phyloP scores from a whole-genome alignment of 2,113 vertebrate species.

The Verasper variegatus region DNA sequence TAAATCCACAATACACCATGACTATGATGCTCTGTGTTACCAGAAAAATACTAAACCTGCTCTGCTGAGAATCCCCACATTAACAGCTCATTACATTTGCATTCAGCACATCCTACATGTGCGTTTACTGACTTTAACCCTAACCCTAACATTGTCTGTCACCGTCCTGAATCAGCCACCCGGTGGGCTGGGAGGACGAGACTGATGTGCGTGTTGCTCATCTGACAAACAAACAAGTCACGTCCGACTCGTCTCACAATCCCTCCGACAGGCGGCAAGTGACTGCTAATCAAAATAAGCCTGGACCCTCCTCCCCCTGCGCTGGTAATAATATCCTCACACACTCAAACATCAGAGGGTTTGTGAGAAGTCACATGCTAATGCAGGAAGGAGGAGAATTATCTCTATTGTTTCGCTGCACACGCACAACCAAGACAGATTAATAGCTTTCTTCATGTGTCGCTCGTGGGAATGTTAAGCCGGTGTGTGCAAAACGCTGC shows the following conservation, averaged over 20 bases:
- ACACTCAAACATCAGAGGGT: conserved; percentile 31
- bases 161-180: conserved; percentile 9
- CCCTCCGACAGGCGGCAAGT: conserved; percentile 42
- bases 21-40: too few relatives aligned
- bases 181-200: neutral
- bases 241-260: conserved; percentile 12
- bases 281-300: conserved; percentile 18
- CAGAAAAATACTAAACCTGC: neutral
- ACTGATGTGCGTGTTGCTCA: conserved; percentile 3
- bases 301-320: neutral
- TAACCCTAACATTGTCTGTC: too few relatives aligned
- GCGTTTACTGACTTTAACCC: neutral
- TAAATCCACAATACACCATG: too few relatives aligned
- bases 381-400: conserved; percentile 24
- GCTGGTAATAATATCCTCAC: conserved; percentile 26
- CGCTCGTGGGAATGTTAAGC: conserved; percentile 12
- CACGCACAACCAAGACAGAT: conserved; percentile 17
- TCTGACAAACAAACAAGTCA: conserved; percentile 16
- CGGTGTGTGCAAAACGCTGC: neutral
- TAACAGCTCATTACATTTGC: too few relatives aligned
- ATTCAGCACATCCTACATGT: neutral
- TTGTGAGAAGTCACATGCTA: conserved; percentile 34
- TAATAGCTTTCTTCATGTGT: conserved; percentile 25
- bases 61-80: neutral
- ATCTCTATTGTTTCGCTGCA: conserved; percentile 28